Conservation (phyloP, 2,113 vertebrate genomes). For the Chionodraco myersi region DNA sequence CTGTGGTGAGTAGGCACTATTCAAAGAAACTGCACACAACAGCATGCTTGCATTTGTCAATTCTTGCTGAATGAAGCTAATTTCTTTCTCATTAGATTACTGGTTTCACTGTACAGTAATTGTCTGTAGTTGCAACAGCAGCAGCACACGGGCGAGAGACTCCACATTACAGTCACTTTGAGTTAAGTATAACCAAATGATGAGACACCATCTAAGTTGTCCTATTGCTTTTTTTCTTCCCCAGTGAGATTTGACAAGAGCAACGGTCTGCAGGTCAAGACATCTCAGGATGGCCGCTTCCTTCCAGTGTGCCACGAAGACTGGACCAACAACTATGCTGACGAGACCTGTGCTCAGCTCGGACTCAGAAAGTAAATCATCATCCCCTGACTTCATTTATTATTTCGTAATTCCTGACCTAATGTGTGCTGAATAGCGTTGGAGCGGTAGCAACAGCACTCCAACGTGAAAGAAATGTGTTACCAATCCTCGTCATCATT, state of each 20-base stretch:
- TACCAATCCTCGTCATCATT: constrained; percentile 1
- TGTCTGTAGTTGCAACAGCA: constrained; percentile 2
- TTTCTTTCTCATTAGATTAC: constrained; percentile 1
- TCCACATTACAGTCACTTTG: neutral
- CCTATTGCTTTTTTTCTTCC: constrained; percentile 4
- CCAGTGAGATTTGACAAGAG: constrained; percentile 71
- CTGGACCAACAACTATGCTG: constrained; percentile 57
- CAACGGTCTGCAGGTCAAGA: constrained; percentile 67
- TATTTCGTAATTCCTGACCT: neutral
- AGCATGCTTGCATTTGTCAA: neutral
- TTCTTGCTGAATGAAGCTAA: neutral
- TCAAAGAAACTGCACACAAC: constrained; percentile 3
- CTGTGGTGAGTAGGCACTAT: constrained; percentile 71
- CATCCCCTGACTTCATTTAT: neutral
- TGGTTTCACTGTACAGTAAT: neutral
- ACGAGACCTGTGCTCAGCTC: constrained; percentile 71
- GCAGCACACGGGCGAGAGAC: neutral
- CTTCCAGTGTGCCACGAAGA: constrained; percentile 75
- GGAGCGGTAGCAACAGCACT: neutral
- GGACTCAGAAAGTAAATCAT: constrained; percentile 74
- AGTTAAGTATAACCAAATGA: neutral
- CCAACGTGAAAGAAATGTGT: neutral
- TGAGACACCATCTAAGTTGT: neutral
- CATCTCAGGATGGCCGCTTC: constrained; percentile 68
- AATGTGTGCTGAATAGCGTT: neutral